A percentile compares a stretch with the other conserved stretches of the same genome.
Conservation (phyloP, 2,888 invertebrate genomes). For the Lepidocyrtinus sp. region DNA sequence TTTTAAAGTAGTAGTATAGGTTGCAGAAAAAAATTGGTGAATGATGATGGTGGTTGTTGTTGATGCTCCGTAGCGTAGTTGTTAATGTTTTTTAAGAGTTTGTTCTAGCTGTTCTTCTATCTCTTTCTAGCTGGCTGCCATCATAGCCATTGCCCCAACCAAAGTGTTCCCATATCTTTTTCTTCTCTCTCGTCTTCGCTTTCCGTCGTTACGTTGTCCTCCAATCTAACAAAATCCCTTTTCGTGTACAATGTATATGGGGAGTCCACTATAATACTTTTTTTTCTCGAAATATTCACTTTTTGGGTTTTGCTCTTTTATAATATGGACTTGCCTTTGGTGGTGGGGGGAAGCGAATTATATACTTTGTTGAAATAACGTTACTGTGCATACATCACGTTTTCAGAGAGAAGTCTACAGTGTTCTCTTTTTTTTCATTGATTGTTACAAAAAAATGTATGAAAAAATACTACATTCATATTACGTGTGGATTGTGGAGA, state of each 20-base stretch:
- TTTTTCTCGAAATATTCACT: not conserved
- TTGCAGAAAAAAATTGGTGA: conserved; percentile 43
- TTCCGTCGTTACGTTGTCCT: conserved; percentile 52
- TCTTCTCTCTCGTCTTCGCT: conserved; percentile 43
- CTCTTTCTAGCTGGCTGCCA: conserved; percentile 57
- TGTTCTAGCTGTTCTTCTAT: conserved; percentile 38
- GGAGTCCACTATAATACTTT: not conserved
- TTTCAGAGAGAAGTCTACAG: not conserved
- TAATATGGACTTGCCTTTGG: not conserved
- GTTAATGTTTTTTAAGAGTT: not conserved
- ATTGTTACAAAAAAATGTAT: not conserved
- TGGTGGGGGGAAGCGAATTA: not conserved
- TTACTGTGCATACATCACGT: not conserved
- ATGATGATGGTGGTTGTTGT: conserved; percentile 58
- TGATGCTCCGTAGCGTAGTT: conserved; percentile 51
- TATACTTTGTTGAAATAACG: not conserved
- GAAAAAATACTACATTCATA: too few species aligned
- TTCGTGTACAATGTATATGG: not conserved
- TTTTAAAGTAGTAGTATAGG: conserved; percentile 53
- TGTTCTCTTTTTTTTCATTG: not conserved
- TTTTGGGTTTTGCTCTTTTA: not conserved
- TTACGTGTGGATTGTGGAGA: not conserved
- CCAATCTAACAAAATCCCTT: conserved; percentile 31
- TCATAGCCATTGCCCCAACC: conserved; percentile 59
- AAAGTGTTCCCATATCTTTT: conserved; percentile 57